A percentile compares a stretch with the other conserved stretches of the same genome.
Conservation (phyloP, 2,888 invertebrate genomes). For the Eristalis tenax region DNA sequence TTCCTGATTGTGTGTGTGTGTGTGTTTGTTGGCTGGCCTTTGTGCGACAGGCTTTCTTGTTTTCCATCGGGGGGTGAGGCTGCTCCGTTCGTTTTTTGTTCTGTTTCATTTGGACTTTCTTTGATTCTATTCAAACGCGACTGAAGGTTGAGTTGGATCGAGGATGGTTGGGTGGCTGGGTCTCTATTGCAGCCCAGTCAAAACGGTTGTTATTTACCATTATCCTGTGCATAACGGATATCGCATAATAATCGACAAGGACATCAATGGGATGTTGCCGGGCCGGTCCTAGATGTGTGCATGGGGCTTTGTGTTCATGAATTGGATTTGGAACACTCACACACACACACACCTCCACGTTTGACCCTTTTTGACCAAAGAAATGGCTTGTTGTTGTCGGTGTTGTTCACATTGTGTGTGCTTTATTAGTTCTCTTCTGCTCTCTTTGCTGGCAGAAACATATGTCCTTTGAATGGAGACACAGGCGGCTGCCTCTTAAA, state of each 20-base stretch:
- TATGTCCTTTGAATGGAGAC: constrained; percentile 54
- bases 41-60: not conserved
- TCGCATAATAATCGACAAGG: constrained; percentile 58
- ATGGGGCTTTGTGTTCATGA: not conserved
- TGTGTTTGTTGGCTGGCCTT: not conserved
- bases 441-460: not conserved
- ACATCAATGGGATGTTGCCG: constrained; percentile 18
- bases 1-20: not conserved
- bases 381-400: not conserved
- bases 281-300: no score
- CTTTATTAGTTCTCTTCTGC: not conserved
- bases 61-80: not conserved
- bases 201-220: constrained; percentile 52
- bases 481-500: constrained; percentile 52
- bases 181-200: constrained; percentile 15
- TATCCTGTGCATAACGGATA: constrained; percentile 37
- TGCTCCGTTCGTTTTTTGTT: no score
- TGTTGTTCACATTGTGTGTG: not conserved
- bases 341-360: not conserved
- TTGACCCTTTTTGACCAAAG: constrained; percentile 59
- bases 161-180: not conserved
- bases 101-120: not conserved
- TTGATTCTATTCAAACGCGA: not conserved
- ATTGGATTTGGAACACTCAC: not conserved
- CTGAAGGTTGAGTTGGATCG: not conserved